These are phyloP conservation scores for Nebria salina DNA, from an alignment of 2,888 invertebrate species.

Conservation along the genomic window DNA sequence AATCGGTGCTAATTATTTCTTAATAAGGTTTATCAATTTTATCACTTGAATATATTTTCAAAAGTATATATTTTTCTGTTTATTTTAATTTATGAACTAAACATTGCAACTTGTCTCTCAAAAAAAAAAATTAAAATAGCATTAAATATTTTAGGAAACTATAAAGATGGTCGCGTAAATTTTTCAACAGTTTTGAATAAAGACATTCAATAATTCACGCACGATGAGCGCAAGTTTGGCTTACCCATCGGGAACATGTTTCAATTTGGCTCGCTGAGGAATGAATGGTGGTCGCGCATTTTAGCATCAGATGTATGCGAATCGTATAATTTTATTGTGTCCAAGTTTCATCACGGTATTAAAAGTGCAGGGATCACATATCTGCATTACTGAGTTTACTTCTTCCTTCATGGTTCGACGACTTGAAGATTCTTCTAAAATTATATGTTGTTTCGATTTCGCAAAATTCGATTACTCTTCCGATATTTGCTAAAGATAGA, in stretches of 20 bases:
- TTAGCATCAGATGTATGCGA: slow-evolving; percentile 7
- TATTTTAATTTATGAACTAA: not conserved
- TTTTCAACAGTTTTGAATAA: too few relatives aligned
- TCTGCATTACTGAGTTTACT: not conserved
- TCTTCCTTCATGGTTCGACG: not conserved
- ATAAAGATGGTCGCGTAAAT: too few relatives aligned
- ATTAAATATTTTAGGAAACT: too few relatives aligned
- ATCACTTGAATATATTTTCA: not conserved
- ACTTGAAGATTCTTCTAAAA: slow-evolving; percentile 7
- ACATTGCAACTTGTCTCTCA: too few relatives aligned
- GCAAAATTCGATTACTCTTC: not conserved
- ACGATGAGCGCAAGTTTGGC: too few relatives aligned
- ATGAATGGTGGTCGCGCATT: not conserved
- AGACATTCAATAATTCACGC: too few relatives aligned
- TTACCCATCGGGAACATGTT: not conserved
- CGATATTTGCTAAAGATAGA: not conserved
- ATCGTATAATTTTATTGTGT: slow-evolving; percentile 19
- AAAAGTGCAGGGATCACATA: slow-evolving; percentile 8
- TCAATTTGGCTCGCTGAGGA: not conserved
- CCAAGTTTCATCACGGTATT: slow-evolving; percentile 2
- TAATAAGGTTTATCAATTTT: not conserved
- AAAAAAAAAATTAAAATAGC: too few relatives aligned
- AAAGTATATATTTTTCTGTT: not conserved
- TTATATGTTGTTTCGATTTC: slow-evolving; percentile 3
- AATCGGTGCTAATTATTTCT: not conserved